Evolutionary conservation across 2,888 invertebrate species (phyloP).

Genomic region (Abrostola triplasia): DNA sequence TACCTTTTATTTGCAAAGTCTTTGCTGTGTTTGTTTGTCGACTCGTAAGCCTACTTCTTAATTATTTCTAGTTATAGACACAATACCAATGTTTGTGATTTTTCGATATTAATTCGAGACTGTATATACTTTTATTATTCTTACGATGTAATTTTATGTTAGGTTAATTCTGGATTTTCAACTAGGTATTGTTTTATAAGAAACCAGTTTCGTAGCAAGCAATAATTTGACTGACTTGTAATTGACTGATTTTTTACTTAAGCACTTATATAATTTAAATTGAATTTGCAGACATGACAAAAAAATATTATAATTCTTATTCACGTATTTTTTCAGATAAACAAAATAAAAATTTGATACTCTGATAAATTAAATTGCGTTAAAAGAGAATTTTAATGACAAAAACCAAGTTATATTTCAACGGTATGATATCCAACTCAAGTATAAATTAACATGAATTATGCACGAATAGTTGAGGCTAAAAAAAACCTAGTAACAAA

Average conservation of each 20-base stretch:
- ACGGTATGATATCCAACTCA: too few species aligned
- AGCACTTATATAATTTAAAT: constrained; percentile 15
- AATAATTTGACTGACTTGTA: constrained; percentile 29
- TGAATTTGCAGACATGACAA: constrained; percentile 37
- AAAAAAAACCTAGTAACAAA: constrained; percentile 5
- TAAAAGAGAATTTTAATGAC: too few species aligned
- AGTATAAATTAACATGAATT: too few species aligned
- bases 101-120: constrained; percentile 63
- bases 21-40: constrained; percentile 9
- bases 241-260: constrained; percentile 53
- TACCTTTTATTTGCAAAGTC: background rate
- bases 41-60: constrained; percentile 24
- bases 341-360: too few species aligned
- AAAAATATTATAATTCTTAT: too few species aligned
- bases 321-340: background rate
- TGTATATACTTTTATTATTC: constrained; percentile 68
- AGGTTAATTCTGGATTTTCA: constrained; percentile 33
- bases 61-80: constrained; percentile 34
- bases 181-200: constrained; percentile 23
- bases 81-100: constrained; percentile 57
- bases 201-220: constrained; percentile 23
- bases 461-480: too few species aligned
- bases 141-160: constrained; percentile 31
- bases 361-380: too few species aligned
- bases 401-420: too few species aligned